Base-by-base conservation (phyloP, 2,888 invertebrate species). In the Heliconius sara region DNA sequence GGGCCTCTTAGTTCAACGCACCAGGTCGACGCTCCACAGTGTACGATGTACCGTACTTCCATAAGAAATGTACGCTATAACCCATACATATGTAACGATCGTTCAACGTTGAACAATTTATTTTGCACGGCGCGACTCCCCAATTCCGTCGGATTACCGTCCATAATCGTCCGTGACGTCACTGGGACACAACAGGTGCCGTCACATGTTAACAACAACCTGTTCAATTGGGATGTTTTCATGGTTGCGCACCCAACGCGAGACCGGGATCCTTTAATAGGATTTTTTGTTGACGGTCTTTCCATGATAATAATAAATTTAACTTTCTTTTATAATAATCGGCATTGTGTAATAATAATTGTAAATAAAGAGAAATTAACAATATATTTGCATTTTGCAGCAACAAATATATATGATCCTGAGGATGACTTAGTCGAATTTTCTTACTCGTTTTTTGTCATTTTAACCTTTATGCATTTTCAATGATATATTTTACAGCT, bases 1-100 rank as follows among this genome's bases (percentile, higher is more conserved):
- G 88, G 89, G 91, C 90, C 90, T 88, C 92, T 89, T 90, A 87
- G 94, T 94, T 94, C 94, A 94, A 91, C 90, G 93, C 86, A 90
- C 92, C 90, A 89, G 94, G 94, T 94, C 94, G 94, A 84, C 93
- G 94, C 89, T 88, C 94, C 90, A 90, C 85, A 87, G 85, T 90
- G 87, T 95, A 94, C 94, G 85, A 89, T 73, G 87, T 95, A 94
- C 95, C 94, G 94, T 95, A 94, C 84, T 86, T 87, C 91, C 92
- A 93, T 93, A 93, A 93, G 93, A 94, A 92, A 92, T 89, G 87
- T 89, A 90, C 89, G 91, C 88, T 86, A 88, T 88, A 89, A 91
- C 88, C 89, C 88, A 88, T 87, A 92, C 91, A 89, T 92, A 91
- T 86, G 86, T 86, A 86, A 88, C 88, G 85, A 86, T 87, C 88